phyloP scores from a whole-genome alignment of 2,797 vertebrate genomes.

The Anableps anableps region DNA sequence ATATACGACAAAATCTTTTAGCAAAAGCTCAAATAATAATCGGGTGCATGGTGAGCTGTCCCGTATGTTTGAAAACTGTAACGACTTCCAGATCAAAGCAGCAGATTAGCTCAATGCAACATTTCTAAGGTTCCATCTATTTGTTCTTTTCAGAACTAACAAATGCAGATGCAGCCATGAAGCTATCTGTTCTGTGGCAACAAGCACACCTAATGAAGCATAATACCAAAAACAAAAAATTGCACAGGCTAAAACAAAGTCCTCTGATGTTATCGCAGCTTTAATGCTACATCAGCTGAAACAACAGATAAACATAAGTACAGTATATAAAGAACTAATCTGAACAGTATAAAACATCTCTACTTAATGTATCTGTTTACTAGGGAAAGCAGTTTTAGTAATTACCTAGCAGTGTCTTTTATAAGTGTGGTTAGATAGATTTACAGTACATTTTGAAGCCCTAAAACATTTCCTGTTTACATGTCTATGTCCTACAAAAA shows the following conservation, averaged over 20 bases:
- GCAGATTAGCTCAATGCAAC: slow-evolving; percentile 4
- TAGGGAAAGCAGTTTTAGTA: slow-evolving; percentile 54
- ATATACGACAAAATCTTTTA: slow-evolving; percentile 18
- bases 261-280: slow-evolving; percentile 34
- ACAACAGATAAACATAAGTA: slow-evolving; percentile 64
- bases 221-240: slow-evolving; percentile 5
- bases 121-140: neutral
- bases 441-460: slow-evolving; percentile 63
- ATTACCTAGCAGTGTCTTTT: slow-evolving; percentile 55
- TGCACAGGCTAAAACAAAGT: slow-evolving; percentile 57
- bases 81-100: slow-evolving; percentile 9
- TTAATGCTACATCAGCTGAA: slow-evolving; percentile 70
- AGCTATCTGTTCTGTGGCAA: slow-evolving; percentile 22
- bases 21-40: slow-evolving; percentile 36
- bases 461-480: slow-evolving; percentile 45
- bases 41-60: slow-evolving; percentile 10
- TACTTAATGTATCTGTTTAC: slow-evolving; percentile 43
- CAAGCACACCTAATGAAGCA: slow-evolving; percentile 37
- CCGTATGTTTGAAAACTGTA: slow-evolving; percentile 4
- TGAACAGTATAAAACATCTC: slow-evolving; percentile 69
- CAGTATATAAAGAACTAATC: slow-evolving; percentile 65
- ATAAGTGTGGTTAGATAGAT: slow-evolving; percentile 73
- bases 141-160: slow-evolving; percentile 14
- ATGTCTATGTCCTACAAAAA: slow-evolving; percentile 53
- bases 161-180: slow-evolving; percentile 24